Conservation (phyloP, 2,113 vertebrate genomes). For the Lanius collurio region DNA sequence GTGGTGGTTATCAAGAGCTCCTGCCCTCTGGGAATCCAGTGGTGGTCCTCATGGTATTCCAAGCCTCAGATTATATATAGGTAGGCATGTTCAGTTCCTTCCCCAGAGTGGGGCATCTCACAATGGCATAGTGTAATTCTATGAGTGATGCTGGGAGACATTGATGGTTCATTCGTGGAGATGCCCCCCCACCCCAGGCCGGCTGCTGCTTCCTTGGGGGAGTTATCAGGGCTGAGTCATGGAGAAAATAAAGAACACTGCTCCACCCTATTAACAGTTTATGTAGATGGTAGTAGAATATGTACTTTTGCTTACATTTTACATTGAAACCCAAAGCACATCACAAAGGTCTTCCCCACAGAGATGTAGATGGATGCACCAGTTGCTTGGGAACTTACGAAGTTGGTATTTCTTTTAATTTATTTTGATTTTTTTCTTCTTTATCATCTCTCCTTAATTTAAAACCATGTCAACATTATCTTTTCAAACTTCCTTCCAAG, state of each 20-base stretch:
- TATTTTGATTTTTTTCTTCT: background rate
- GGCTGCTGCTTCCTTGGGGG: background rate
- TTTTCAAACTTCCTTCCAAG: background rate
- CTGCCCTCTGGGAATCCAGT: background rate
- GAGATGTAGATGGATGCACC: background rate
- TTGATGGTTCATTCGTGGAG: background rate
- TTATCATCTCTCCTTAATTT: background rate
- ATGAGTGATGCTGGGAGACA: background rate
- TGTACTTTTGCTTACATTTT: background rate
- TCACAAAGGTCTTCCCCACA: background rate
- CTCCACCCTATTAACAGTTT: background rate
- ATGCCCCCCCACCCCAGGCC: background rate
- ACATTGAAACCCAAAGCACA: background rate
- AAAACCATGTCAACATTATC: background rate
- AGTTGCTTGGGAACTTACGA: background rate
- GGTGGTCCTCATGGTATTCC: background rate
- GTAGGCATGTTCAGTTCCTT: background rate
- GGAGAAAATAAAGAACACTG: background rate
- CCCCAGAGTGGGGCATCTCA: background rate
- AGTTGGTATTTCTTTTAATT: background rate
- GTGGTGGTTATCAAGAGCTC: background rate
- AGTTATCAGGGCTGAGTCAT: background rate
- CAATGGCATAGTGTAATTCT: background rate
- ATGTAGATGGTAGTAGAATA: background rate
- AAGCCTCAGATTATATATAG: background rate